Percentiles rank a stretch among this genome's conserved stretches.
These are phyloP conservation scores for Lithophane socia DNA, from an alignment of 2,888 invertebrate genomes.

Conservation along the genomic window DNA sequence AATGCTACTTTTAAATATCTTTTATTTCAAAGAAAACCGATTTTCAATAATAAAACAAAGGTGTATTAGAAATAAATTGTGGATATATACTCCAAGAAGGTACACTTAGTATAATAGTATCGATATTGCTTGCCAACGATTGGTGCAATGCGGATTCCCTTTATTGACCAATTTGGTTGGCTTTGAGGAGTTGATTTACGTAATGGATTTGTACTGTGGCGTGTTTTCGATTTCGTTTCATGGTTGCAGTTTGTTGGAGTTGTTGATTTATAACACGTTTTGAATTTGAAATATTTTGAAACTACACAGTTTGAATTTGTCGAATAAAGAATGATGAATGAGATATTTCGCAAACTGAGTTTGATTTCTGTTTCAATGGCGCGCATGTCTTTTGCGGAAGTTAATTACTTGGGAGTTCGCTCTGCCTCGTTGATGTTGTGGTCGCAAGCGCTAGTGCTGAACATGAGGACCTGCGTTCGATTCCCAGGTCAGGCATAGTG, in stretches of 20 bases:
- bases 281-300: slow-evolving; percentile 14
- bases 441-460: not conserved
- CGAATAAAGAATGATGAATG: not conserved
- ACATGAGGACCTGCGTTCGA: not conserved
- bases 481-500: not conserved
- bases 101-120: slow-evolving; percentile 32
- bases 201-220: slow-evolving; percentile 35
- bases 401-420: not conserved
- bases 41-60: slow-evolving; percentile 35
- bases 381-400: not conserved
- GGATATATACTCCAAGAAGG: slow-evolving; percentile 20
- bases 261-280: slow-evolving; percentile 25
- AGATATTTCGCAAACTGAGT: not conserved
- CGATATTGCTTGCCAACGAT: slow-evolving; percentile 47
- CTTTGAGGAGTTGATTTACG: slow-evolving; percentile 39
- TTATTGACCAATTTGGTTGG: slow-evolving; percentile 38
- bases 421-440: not conserved
- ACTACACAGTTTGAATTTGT: not conserved
- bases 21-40: slow-evolving; percentile 39
- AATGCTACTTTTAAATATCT: slow-evolving; percentile 15
- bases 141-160: slow-evolving; percentile 53
- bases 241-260: slow-evolving; percentile 9
- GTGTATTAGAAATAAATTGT: slow-evolving; percentile 45
- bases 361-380: not conserved
- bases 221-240: slow-evolving; percentile 31